Percentiles rank a stretch among this genome's conserved stretches.
Conservation (phyloP, 2,113 vertebrate species). For the Sciurus niger region DNA sequence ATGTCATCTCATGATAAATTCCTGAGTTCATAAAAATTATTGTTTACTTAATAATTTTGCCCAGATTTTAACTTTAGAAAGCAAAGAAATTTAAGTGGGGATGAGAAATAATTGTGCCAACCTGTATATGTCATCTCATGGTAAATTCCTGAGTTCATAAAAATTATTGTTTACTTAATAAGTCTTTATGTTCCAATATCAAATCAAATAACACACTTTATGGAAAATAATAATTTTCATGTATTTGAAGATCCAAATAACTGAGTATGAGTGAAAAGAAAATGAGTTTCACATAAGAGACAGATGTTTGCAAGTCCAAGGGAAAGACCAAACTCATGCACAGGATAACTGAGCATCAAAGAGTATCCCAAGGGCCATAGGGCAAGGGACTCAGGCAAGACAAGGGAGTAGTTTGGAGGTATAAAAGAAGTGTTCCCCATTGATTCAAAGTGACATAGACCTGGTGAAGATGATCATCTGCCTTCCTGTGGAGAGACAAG, state of each 20-base stretch:
- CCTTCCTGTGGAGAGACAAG: not conserved
- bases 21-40: slow-evolving; percentile 45
- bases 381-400: not conserved
- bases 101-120: slow-evolving; percentile 52
- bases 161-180: slow-evolving; percentile 50
- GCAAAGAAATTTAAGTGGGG: slow-evolving; percentile 77
- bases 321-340: not conserved
- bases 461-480: not conserved
- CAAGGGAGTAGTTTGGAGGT: no score
- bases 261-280: not conserved
- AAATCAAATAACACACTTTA: not conserved
- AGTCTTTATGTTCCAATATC: not conserved
- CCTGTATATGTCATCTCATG: not conserved
- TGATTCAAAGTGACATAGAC: not conserved
- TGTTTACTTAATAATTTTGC: slow-evolving; percentile 46
- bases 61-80: slow-evolving; percentile 81
- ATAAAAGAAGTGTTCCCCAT: not conserved
- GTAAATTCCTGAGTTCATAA: slow-evolving; percentile 47
- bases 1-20: not conserved
- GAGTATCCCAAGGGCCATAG: not conserved
- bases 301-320: not conserved
- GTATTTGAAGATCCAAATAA: not conserved
- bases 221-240: no score
- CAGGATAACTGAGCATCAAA: not conserved
- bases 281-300: not conserved